A percentile compares a stretch with the other conserved stretches of the same genome.
These are phyloP conservation scores for Prietella phreatophila DNA, from an alignment of 2,113 vertebrate species.

Conservation along the genomic window DNA sequence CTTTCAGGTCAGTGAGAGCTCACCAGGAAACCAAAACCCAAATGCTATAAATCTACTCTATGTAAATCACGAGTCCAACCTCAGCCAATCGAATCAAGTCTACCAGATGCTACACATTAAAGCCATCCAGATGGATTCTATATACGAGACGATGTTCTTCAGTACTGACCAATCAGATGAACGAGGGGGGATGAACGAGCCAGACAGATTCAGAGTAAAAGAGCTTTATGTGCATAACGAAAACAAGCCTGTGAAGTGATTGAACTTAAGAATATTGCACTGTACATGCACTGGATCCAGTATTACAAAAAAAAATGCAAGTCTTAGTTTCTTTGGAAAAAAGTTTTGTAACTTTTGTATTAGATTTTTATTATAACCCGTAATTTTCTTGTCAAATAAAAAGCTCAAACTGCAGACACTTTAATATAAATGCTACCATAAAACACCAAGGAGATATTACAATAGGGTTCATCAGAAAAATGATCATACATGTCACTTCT, in stretches of 20 bases:
- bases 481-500: background rate
- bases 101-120: background rate
- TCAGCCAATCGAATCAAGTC: background rate
- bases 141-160: background rate
- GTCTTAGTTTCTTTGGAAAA: no score
- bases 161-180: background rate
- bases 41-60: background rate
- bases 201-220: no score
- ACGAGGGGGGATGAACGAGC: background rate
- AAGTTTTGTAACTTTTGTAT: no score
- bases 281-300: no score
- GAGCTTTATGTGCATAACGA: background rate
- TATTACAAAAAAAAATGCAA: no score
- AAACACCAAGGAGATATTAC: background rate
- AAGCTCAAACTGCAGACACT: background rate
- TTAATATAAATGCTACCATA: background rate
- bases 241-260: background rate
- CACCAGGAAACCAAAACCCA: background rate
- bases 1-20: background rate
- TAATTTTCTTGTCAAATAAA: background rate
- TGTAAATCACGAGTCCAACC: background rate
- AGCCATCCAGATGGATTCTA: background rate
- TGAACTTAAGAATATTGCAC: background rate
- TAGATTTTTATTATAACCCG: no score
- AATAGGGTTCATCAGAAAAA: background rate